Conservation (phyloP, 2,113 vertebrate species). For the Steatornis caripensis region DNA sequence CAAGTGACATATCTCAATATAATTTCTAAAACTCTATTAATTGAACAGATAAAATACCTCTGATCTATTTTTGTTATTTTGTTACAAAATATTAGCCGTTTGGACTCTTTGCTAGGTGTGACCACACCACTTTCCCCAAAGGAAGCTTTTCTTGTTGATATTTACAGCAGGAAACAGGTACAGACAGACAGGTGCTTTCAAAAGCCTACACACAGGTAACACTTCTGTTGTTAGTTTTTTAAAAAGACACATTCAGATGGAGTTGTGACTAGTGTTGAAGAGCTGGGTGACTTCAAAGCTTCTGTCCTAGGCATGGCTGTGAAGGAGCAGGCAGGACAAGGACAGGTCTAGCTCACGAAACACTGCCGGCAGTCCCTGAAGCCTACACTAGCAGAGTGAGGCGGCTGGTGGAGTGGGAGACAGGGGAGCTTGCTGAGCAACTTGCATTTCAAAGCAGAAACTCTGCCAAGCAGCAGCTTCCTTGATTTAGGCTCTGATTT, state of each 20-base stretch:
- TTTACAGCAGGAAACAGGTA: constrained; percentile 60
- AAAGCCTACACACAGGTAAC: constrained; percentile 63
- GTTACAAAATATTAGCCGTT: constrained; percentile 81
- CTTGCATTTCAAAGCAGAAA: constrained; percentile 27
- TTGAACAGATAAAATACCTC: constrained; percentile 82
- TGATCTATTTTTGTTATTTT: constrained; percentile 76
- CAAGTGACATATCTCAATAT: constrained; percentile 77
- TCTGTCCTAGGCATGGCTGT: constrained; percentile 25
- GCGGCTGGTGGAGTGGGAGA: constrained; percentile 15
- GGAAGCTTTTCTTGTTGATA: constrained; percentile 53
- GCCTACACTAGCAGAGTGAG: constrained; percentile 15
- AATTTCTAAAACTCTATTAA: constrained; percentile 84
- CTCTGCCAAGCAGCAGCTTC: constrained; percentile 27
- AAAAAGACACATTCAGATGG: constrained; percentile 61
- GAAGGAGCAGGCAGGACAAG: neutral
- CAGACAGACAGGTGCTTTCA: constrained; percentile 57
- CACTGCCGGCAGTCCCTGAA: constrained; percentile 5
- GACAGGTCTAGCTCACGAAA: constrained; percentile 23
- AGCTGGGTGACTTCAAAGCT: constrained; percentile 40
- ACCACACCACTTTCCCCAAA: constrained; percentile 63
- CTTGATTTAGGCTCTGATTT: neutral
- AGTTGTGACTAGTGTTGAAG: constrained; percentile 1
- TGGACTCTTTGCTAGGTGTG: constrained; percentile 71
- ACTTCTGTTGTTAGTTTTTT: neutral
- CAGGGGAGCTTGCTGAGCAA: neutral